phyloP scores from a whole-genome alignment of 2,113 vertebrate genomes.

The Rhinichthys klamathensis region DNA sequence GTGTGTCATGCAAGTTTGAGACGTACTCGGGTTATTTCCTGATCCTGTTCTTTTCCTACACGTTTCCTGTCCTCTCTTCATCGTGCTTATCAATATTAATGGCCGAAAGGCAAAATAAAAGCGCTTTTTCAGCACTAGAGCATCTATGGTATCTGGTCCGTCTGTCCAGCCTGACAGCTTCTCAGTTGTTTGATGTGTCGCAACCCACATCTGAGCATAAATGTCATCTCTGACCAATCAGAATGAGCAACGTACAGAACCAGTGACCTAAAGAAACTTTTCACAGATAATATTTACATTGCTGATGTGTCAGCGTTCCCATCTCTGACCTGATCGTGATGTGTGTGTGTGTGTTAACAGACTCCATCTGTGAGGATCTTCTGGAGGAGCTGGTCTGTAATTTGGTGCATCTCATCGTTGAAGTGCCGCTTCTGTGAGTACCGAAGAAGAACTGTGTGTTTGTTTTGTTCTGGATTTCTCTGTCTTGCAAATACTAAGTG shows the following conservation, averaged over 20 bases:
- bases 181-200: not conserved
- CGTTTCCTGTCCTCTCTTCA: not conserved
- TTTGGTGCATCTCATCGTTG: slow-evolving; percentile 93
- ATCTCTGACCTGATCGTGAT: not conserved
- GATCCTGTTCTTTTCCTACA: not conserved
- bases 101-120: not conserved
- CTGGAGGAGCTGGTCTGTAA: slow-evolving; percentile 92
- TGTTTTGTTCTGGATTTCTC: slow-evolving; percentile 13
- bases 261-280: slow-evolving; percentile 1
- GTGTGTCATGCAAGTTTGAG: no score
- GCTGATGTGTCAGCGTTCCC: not conserved
- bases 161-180: not conserved
- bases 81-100: not conserved
- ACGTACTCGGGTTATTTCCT: not conserved
- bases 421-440: slow-evolving; percentile 95
- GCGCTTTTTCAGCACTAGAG: not conserved
- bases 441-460: not conserved
- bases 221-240: slow-evolving; percentile 10
- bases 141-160: not conserved
- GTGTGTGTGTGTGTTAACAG: slow-evolving; percentile 62
- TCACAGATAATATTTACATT: not conserved
- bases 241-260: not conserved
- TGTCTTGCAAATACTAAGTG: not conserved
- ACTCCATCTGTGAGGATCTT: slow-evolving; percentile 84
- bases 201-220: not conserved